A percentile compares a stretch with the other conserved stretches of the same genome.
Conservation (phyloP, 2,888 invertebrate species). For the Drosophila setosimentum region DNA sequence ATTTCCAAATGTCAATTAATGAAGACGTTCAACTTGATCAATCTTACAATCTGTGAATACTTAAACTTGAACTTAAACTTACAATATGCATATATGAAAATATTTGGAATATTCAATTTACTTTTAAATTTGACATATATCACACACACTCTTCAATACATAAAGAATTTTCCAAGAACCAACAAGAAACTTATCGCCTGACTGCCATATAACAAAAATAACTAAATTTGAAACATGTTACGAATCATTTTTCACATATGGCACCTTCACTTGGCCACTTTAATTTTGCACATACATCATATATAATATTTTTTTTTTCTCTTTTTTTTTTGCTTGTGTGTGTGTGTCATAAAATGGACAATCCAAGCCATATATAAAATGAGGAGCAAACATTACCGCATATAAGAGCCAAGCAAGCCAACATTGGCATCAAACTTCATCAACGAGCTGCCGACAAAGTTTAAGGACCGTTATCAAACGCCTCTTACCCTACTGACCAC, state of each 20-base stretch:
- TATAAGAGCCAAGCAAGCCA: constrained; percentile 59
- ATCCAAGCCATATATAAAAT: constrained; percentile 46
- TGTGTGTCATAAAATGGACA: constrained; percentile 49
- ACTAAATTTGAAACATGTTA: constrained; percentile 39
- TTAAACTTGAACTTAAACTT: neutral
- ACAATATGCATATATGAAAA: neutral
- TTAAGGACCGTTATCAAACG: constrained; percentile 52
- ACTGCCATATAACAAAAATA: constrained; percentile 54
- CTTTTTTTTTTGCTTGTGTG: neutral
- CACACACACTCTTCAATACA: neutral
- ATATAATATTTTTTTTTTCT: neutral
- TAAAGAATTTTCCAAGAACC: constrained; percentile 29
- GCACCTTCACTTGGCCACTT: constrained; percentile 57
- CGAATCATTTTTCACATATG: constrained; percentile 62
- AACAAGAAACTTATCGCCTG: constrained; percentile 41
- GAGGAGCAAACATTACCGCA: constrained; percentile 52
- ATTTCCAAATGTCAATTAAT: neutral
- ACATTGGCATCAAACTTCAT: constrained; percentile 74
- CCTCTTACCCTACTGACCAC: neutral
- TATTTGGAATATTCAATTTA: neutral
- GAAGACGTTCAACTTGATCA: neutral
- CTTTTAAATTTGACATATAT: neutral
- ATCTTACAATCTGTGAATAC: neutral
- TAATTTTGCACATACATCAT: constrained; percentile 46
- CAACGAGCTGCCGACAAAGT: constrained; percentile 75